Percentiles rank a stretch among this genome's conserved stretches.
phyloP scores from a whole-genome alignment of 2,888 invertebrate species.

The Trachelus iudaicus region DNA sequence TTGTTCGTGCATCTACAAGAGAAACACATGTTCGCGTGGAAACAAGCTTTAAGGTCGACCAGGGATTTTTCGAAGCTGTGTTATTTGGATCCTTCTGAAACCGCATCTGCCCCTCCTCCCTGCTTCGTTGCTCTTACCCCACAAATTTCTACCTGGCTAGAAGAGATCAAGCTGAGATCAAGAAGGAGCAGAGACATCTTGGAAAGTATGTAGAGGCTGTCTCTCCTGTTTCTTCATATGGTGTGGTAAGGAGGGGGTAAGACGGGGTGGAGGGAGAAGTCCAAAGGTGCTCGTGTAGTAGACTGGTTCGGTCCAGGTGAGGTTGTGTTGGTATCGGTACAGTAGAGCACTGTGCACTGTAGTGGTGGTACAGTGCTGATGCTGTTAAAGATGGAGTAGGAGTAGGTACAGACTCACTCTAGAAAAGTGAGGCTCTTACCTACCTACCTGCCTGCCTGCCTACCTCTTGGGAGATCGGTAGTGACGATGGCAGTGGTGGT shows the following conservation, averaged over 20 bases:
- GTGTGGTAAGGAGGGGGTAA: background rate
- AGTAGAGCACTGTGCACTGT: background rate
- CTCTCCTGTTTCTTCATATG: background rate
- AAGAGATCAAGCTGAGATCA: background rate
- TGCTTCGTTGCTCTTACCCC: background rate
- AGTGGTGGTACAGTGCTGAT: background rate
- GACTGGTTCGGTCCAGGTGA: background rate
- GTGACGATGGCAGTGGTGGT: background rate
- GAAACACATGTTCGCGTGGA: background rate
- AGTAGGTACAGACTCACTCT: background rate
- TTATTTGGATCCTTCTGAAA: background rate
- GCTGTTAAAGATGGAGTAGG: background rate
- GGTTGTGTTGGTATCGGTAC: background rate
- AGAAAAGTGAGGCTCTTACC: background rate
- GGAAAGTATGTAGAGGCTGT: background rate
- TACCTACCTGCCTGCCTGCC: background rate
- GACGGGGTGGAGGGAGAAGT: background rate
- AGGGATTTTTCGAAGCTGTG: background rate
- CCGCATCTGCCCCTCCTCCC: background rate
- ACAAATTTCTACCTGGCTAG: background rate
- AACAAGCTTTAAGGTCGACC: background rate
- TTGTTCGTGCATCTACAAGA: too few relatives aligned
- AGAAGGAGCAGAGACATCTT: background rate
- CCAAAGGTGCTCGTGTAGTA: background rate
- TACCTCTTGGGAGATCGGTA: slow-evolving; percentile 1